These are phyloP conservation scores for Uria lomvia DNA, from an alignment of 2,113 vertebrate genomes.

Conservation along the genomic window DNA sequence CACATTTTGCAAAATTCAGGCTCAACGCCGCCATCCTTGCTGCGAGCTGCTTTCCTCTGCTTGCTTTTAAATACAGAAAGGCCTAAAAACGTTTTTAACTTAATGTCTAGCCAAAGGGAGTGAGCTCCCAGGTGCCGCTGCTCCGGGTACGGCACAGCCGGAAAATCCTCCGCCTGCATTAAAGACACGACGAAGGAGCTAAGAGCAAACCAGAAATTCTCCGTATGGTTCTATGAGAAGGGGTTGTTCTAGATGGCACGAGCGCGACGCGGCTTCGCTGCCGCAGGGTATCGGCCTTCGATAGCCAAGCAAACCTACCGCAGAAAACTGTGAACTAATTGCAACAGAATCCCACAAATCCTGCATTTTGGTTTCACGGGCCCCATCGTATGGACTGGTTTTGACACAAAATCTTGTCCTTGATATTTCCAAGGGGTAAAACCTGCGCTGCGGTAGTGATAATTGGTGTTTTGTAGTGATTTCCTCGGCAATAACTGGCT, in stretches of 20 bases:
- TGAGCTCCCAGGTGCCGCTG: neutral
- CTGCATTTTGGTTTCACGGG: fast-evolving
- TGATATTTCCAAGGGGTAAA: neutral
- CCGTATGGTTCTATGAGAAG: fast-evolving
- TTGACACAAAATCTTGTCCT: neutral
- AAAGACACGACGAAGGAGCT: fast-evolving
- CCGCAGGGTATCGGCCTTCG: neutral
- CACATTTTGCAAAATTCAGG: neutral
- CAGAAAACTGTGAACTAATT: neutral
- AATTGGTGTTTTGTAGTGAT: neutral
- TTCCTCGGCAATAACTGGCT: conserved; percentile 34
- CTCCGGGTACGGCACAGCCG: fast-evolving
- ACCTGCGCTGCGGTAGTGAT: fast-evolving
- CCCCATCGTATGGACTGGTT: fast-evolving
- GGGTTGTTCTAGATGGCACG: fast-evolving
- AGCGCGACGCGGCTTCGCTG: fast-evolving
- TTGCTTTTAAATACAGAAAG: neutral
- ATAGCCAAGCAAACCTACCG: neutral
- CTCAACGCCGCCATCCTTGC: fast-evolving
- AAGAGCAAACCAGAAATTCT: fast-evolving
- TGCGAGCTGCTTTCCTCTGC: fast-evolving
- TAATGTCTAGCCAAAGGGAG: neutral
- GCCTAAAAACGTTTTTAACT: neutral
- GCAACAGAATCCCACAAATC: neutral
- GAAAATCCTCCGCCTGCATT: neutral